These are phyloP conservation scores for Heliconius hortense DNA, from an alignment of 2,888 invertebrate genomes.

Conservation along the genomic window DNA sequence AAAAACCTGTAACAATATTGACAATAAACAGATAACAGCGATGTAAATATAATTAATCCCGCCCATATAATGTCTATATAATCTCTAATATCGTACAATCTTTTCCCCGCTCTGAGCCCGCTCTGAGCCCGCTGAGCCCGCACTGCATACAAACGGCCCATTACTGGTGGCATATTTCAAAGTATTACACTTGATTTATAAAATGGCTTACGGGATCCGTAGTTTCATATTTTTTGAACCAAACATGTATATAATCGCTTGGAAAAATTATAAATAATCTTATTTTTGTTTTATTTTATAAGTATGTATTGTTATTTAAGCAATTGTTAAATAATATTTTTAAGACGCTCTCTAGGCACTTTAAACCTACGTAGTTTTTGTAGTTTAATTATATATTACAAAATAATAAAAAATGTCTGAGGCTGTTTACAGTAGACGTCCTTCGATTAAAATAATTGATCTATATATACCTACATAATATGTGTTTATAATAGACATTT, in stretches of 20 bases:
- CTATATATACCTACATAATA: neutral
- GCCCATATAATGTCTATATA: conserved; percentile 17
- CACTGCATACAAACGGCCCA: conserved; percentile 66
- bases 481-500: neutral
- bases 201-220: conserved; percentile 46
- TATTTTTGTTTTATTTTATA: neutral
- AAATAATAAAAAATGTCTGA: too few species aligned
- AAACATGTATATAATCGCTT: conserved; percentile 8
- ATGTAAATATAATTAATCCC: conserved; percentile 16
- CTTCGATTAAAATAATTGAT: neutral
- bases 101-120: conserved; percentile 37
- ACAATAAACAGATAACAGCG: conserved; percentile 1
- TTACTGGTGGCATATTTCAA: conserved; percentile 68
- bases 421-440: too few species aligned
- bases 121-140: conserved; percentile 36
- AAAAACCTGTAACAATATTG: neutral
- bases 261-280: neutral
- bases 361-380: too few species aligned
- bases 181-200: conserved; percentile 69
- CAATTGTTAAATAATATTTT: neutral
- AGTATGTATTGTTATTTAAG: neutral
- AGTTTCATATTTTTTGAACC: conserved; percentile 37
- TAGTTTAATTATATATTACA: too few species aligned
- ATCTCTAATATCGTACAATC: conserved; percentile 24
- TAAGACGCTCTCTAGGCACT: neutral